phyloP scores from a whole-genome alignment of 2,113 vertebrate species.

The Terrapene triunguis region DNA sequence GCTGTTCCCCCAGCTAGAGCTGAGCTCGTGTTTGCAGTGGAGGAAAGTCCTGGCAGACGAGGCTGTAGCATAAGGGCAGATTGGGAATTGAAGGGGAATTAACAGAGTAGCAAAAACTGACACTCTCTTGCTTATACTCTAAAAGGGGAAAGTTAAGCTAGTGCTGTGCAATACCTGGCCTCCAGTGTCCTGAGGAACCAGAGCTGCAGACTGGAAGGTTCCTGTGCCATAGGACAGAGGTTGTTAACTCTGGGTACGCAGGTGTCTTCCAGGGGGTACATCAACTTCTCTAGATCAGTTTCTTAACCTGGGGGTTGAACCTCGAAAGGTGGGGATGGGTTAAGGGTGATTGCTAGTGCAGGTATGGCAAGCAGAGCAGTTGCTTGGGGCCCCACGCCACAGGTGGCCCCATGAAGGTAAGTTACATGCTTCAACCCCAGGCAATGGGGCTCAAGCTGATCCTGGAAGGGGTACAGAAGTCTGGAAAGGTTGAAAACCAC shows the following conservation, averaged over 20 bases:
- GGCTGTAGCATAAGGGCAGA: background rate
- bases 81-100: background rate
- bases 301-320: background rate
- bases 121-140: background rate
- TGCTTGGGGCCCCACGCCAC: too few species aligned
- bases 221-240: background rate
- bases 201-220: background rate
- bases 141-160: background rate
- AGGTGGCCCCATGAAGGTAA: background rate
- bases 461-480: background rate
- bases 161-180: background rate
- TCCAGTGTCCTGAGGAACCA: background rate
- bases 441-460: background rate
- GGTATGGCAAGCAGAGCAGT: background rate
- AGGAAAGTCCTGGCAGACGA: background rate
- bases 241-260: background rate
- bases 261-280: too few species aligned
- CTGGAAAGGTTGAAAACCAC: background rate
- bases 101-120: background rate
- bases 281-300: background rate
- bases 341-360: too few species aligned
- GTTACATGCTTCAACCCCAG: too few species aligned
- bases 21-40: background rate
- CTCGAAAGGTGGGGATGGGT: too few species aligned
- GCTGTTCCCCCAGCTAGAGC: background rate